Conservation (phyloP, 2,113 vertebrate species). For the Phoxinus phoxinus region DNA sequence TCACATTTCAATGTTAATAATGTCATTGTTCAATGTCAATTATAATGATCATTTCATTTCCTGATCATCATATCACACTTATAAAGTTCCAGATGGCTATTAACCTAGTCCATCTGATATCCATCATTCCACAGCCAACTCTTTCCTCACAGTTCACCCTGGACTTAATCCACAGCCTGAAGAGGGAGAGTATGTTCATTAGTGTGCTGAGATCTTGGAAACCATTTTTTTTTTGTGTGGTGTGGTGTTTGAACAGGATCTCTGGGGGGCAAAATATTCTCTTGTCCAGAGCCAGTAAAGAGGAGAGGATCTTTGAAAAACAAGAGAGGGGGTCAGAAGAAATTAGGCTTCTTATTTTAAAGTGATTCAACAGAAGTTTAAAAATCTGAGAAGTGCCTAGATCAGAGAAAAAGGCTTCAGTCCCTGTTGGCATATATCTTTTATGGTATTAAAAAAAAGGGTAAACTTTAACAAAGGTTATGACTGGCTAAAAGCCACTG, state of each 20-base stretch:
- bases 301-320: constrained; percentile 32
- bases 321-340: constrained; percentile 25
- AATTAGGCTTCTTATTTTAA: constrained; percentile 67
- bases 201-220: constrained; percentile 64
- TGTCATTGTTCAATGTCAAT: not conserved
- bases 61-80: not conserved
- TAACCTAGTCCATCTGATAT: constrained; percentile 51
- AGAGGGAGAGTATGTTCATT: constrained; percentile 72
- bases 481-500: not conserved
- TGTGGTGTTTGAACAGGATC: constrained; percentile 63
- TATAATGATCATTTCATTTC: not conserved
- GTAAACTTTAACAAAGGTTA: constrained; percentile 5
- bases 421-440: not conserved
- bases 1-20: not conserved
- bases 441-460: not conserved
- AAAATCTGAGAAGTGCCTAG: constrained; percentile 44
- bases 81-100: constrained; percentile 38
- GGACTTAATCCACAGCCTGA: constrained; percentile 24
- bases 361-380: constrained; percentile 60
- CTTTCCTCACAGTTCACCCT: constrained; percentile 36
- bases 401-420: constrained; percentile 21
- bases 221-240: constrained; percentile 66
- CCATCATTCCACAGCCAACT: constrained; percentile 34
- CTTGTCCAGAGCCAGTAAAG: constrained; percentile 67
- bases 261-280: constrained; percentile 54